Conservation (phyloP, 1,140 invertebrate species). For the Tetramorium simillimum region DNA sequence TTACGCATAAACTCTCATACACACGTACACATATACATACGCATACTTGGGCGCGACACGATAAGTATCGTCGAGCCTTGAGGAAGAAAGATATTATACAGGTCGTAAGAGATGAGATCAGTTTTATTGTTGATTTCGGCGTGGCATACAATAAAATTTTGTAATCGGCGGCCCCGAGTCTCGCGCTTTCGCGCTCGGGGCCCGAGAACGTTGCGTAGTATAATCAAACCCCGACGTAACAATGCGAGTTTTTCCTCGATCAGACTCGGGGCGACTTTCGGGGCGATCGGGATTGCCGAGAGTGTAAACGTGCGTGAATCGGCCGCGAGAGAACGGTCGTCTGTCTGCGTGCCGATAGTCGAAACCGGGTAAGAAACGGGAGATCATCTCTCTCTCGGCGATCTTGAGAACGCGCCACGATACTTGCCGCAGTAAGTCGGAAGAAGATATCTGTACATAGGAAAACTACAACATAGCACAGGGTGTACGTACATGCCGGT, state of each 20-base stretch:
- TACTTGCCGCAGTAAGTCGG: constrained; percentile 45
- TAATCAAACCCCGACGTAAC: constrained; percentile 83
- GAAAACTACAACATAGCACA: constrained; percentile 74
- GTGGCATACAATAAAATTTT: constrained; percentile 84
- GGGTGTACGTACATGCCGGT: constrained; percentile 76
- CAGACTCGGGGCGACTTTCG: constrained; percentile 66
- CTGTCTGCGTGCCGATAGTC: background rate
- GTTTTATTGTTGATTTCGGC: constrained; percentile 83
- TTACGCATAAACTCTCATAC: constrained; percentile 27
- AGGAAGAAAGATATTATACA: constrained; percentile 68
- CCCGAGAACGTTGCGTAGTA: constrained; percentile 83
- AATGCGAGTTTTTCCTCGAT: constrained; percentile 79
- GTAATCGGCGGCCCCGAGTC: constrained; percentile 78
- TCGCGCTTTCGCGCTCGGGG: constrained; percentile 75
- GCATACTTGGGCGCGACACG: constrained; percentile 31
- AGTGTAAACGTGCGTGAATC: background rate
- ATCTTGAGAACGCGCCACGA: constrained; percentile 26
- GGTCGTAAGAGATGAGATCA: constrained; percentile 77
- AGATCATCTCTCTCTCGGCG: background rate
- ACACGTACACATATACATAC: constrained; percentile 45
- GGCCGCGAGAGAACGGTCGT: background rate
- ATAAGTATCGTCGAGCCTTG: constrained; percentile 74
- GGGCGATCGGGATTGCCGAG: constrained; percentile 60
- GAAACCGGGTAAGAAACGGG: background rate
- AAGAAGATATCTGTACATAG: constrained; percentile 80